These are phyloP conservation scores for Onychostoma macrolepis DNA, from an alignment of 2,113 vertebrate genomes.

Conservation along the genomic window DNA sequence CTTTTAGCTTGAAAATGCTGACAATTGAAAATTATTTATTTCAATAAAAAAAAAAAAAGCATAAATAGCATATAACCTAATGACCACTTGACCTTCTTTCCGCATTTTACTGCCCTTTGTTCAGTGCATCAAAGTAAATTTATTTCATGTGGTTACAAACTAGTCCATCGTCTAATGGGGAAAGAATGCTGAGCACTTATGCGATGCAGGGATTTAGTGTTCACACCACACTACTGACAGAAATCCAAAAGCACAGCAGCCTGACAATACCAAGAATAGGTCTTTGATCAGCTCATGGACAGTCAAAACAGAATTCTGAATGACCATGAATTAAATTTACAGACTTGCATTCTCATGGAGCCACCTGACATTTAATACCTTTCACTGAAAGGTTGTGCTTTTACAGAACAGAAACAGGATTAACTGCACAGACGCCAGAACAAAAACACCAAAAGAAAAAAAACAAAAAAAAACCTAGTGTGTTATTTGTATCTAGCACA, in stretches of 20 bases:
- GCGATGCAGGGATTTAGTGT: conserved; percentile 5
- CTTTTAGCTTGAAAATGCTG: background rate
- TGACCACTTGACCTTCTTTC: background rate
- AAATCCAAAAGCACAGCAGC: conserved; percentile 28
- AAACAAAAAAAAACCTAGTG: background rate
- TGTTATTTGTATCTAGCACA: background rate
- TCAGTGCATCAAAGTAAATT: conserved; percentile 11
- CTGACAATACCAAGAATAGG: conserved; percentile 40
- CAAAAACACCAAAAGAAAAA: background rate
- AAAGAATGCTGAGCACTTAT: conserved; percentile 36
- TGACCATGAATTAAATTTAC: background rate
- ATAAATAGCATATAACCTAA: background rate
- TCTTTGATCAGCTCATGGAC: conserved; percentile 14
- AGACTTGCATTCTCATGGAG: background rate
- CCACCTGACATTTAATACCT: background rate
- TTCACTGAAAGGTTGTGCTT: background rate
- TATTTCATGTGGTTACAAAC: background rate
- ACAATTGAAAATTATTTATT: background rate
- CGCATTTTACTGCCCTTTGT: background rate
- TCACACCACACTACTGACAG: conserved; percentile 18
- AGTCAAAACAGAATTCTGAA: conserved; percentile 25
- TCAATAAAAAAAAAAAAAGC: background rate
- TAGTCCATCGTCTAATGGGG: conserved; percentile 13
- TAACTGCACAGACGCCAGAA: background rate
- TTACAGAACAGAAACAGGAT: background rate